These are phyloP conservation scores for Aplodontia rufa DNA, from an alignment of 2,113 vertebrate genomes.

Conservation along the genomic window DNA sequence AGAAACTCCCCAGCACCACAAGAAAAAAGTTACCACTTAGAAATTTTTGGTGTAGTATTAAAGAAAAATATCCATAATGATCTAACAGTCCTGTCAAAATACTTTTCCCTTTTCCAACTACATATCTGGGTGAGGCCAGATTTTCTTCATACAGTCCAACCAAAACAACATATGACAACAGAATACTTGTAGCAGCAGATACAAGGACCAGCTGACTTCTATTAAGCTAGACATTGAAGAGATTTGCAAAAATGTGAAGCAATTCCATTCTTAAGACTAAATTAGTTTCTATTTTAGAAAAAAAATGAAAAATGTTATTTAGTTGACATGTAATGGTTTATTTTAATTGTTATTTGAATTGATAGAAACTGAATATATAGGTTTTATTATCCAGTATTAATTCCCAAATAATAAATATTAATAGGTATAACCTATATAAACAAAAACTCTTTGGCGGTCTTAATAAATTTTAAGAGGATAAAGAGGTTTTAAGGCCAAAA, in stretches of 20 bases:
- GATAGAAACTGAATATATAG: background rate
- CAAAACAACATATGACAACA: constrained; percentile 36
- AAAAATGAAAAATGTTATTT: background rate
- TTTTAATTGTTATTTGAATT: background rate
- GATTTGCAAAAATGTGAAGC: background rate
- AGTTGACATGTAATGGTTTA: background rate
- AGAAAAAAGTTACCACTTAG: background rate
- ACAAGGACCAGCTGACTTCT: background rate
- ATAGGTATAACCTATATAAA: background rate
- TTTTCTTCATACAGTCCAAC: background rate
- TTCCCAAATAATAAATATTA: background rate
- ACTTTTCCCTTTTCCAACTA: background rate
- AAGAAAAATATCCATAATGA: background rate
- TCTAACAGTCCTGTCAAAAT: background rate
- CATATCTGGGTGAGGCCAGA: background rate
- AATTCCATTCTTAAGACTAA: constrained; percentile 19
- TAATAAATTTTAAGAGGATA: background rate
- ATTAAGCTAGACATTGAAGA: background rate
- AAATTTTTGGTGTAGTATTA: background rate
- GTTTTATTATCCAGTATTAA: background rate
- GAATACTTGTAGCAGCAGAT: background rate
- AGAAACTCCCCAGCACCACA: background rate
- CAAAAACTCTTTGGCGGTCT: constrained; percentile 9
- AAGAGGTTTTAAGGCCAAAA: background rate
- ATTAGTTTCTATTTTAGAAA: background rate